phyloP scores from a whole-genome alignment of 2,113 vertebrate species.

The Prietella phreatophila region DNA sequence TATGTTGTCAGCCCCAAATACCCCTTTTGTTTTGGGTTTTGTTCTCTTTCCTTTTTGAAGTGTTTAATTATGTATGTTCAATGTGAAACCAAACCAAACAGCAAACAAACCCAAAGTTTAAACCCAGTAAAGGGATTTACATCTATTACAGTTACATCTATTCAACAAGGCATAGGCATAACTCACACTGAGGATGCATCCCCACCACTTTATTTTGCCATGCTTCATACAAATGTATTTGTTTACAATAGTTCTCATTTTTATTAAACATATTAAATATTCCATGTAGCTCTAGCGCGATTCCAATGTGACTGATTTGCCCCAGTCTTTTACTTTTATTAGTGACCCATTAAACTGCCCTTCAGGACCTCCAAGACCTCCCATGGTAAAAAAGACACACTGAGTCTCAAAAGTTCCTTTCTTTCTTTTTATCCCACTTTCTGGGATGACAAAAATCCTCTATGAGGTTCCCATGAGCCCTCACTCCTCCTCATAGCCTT shows the following conservation, averaged over 20 bases:
- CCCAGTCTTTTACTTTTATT: slow-evolving; percentile 47
- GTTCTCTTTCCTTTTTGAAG: not conserved
- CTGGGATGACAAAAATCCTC: not conserved
- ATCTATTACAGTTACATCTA: too few relatives aligned
- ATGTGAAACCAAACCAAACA: not conserved
- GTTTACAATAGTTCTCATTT: not conserved
- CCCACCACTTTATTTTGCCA: not conserved
- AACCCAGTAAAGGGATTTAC: not conserved
- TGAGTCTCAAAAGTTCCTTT: slow-evolving; percentile 21
- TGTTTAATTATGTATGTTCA: not conserved
- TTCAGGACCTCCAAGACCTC: slow-evolving; percentile 43
- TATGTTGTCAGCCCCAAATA: not conserved
- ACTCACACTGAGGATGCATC: not conserved
- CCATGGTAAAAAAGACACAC: slow-evolving; percentile 20
- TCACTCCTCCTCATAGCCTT: not conserved
- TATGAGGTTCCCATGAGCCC: slow-evolving; percentile 47
- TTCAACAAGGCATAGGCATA: not conserved
- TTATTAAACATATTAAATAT: not conserved
- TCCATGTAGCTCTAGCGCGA: not conserved
- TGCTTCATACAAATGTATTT: not conserved
- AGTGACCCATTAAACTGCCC: slow-evolving; percentile 65
- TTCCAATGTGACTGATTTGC: slow-evolving; percentile 33
- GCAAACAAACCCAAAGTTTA: not conserved
- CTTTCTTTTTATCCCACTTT: not conserved
- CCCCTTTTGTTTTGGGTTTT: not conserved